Percentiles rank a stretch among this genome's conserved stretches.
Conservation (phyloP, 2,797 vertebrate genomes). For the Pampus argenteus region DNA sequence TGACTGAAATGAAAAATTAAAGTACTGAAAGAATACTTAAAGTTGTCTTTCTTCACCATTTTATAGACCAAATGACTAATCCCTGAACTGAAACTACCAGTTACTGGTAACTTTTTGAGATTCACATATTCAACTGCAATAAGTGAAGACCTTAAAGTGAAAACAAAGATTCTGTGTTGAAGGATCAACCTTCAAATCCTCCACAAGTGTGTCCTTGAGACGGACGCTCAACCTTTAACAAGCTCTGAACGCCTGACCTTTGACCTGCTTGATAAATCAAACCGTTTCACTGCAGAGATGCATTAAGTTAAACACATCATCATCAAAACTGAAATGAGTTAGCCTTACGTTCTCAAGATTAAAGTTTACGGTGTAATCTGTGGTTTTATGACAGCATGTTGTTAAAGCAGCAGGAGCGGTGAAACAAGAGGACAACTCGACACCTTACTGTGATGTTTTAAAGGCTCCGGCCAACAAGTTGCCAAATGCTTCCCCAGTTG, state of each 20-base stretch:
- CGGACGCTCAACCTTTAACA: too few species aligned
- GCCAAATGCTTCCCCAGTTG: conserved; percentile 59
- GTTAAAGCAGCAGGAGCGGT: conserved; percentile 1
- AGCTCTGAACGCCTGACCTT: not conserved
- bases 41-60: too few species aligned
- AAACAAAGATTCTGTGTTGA: too few species aligned
- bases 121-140: not conserved
- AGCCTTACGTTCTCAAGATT: too few species aligned
- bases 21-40: too few species aligned
- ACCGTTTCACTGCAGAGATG: not conserved
- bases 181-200: not conserved
- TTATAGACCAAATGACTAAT: too few species aligned
- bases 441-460: conserved; percentile 38
- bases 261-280: not conserved
- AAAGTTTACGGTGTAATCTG: not conserved
- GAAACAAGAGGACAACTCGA: conserved; percentile 23
- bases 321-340: not conserved
- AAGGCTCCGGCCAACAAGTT: conserved; percentile 56
- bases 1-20: too few species aligned
- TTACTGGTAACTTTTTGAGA: not conserved
- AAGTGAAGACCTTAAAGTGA: not conserved
- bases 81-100: too few species aligned
- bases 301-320: not conserved
- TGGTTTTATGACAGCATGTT: not conserved
- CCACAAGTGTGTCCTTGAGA: conserved; percentile 4